Evolutionary conservation across 2,797 vertebrate species (phyloP).

Genomic region (Psittacula derbiana): DNA sequence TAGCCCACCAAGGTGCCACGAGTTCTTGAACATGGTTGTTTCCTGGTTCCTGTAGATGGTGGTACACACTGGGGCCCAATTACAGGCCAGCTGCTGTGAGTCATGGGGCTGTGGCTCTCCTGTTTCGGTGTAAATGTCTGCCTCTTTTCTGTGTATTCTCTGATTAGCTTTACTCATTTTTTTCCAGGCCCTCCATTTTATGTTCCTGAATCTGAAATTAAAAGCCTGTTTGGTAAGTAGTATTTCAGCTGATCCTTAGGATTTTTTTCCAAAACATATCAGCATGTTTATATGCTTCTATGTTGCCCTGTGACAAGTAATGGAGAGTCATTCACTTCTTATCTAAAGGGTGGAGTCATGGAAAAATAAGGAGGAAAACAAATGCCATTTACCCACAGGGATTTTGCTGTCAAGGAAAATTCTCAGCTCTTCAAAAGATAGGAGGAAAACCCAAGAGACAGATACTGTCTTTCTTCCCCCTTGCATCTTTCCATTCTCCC

Average conservation of each 20-base stretch:
- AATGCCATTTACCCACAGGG: background rate
- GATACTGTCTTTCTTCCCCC: background rate
- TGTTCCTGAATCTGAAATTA: slow-evolving; percentile 72
- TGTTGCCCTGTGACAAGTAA: background rate
- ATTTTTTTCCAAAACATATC: background rate
- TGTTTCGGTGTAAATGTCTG: background rate
- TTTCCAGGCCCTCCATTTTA: slow-evolving; percentile 79
- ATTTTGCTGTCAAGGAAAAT: slow-evolving; percentile 7
- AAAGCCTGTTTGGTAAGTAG: slow-evolving; percentile 76
- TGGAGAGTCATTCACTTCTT: background rate
- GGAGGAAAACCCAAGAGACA: background rate
- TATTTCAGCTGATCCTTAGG: background rate
- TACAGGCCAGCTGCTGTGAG: background rate
- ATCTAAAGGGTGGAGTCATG: background rate
- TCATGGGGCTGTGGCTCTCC: background rate
- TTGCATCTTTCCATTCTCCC: background rate
- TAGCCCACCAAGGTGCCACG: fast-evolving
- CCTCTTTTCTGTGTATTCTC: background rate
- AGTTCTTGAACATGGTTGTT: background rate
- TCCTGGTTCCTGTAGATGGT: background rate
- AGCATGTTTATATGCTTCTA: background rate
- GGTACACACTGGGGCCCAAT: background rate
- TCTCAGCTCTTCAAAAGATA: background rate
- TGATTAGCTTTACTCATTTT: background rate
- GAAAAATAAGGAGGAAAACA: background rate